A percentile compares a stretch with the other conserved stretches of the same genome.
Evolutionary conservation across 2,113 vertebrate species (phyloP).

Genomic region (Conger conger): DNA sequence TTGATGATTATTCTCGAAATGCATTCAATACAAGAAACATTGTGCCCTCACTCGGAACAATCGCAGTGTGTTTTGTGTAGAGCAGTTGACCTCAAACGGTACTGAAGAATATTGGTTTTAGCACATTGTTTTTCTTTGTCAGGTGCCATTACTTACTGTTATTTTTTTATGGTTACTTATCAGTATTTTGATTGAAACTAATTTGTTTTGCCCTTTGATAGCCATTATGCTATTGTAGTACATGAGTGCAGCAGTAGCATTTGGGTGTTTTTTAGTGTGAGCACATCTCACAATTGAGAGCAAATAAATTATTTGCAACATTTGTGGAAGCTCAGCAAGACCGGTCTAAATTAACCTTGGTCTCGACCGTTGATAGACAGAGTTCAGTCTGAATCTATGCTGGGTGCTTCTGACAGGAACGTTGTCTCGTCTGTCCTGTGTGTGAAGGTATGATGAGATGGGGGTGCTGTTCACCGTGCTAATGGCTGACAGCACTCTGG

Average conservation of each 20-base stretch:
- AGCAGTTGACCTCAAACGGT: not conserved
- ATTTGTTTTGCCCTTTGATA: not conserved
- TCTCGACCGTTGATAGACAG: not conserved
- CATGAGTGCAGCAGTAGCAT: too few relatives aligned
- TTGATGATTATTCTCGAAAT: too few relatives aligned
- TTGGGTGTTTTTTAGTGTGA: too few relatives aligned
- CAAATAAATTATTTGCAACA: not conserved
- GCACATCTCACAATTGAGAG: not conserved
- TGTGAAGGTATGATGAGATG: conserved; percentile 92
- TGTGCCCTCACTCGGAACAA: not conserved
- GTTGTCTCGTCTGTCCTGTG: not conserved
- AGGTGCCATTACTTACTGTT: not conserved
- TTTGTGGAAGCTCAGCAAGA: not conserved
- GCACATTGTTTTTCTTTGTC: not conserved
- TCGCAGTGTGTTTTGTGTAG: not conserved
- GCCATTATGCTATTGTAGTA: too few relatives aligned
- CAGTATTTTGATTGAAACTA: not conserved
- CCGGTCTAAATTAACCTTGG: not conserved
- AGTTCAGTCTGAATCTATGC: not conserved
- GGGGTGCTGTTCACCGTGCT: conserved; percentile 85
- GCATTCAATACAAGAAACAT: too few relatives aligned
- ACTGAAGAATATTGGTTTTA: not conserved
- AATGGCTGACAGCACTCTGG: conserved; percentile 81
- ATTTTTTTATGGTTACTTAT: not conserved
- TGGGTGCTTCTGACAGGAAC: not conserved